These are phyloP conservation scores for Eubasilissa splendida DNA, from an alignment of 2,888 invertebrate species.

Conservation along the genomic window DNA sequence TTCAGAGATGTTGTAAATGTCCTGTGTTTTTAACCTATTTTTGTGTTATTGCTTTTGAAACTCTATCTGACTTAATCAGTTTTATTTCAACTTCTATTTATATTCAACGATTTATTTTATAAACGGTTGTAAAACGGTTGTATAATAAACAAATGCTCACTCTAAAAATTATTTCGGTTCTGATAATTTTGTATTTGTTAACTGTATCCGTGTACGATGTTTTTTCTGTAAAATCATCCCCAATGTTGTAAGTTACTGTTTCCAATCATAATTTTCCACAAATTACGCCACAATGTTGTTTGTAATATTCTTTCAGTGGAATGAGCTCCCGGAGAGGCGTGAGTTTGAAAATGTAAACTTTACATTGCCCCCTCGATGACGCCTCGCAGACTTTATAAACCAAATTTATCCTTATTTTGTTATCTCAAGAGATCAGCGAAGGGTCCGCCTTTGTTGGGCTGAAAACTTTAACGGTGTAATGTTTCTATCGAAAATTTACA, in stretches of 20 bases:
- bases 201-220: too few relatives aligned
- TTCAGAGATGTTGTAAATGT: too few relatives aligned
- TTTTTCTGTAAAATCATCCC: too few relatives aligned
- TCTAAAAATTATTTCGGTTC: too few relatives aligned
- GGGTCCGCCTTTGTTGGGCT: conserved; percentile 16
- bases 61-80: too few relatives aligned
- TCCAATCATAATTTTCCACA: conserved; percentile 19
- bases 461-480: conserved; percentile 27
- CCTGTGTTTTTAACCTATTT: too few relatives aligned
- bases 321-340: conserved; percentile 14
- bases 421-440: conserved; percentile 30
- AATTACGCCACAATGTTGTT: conserved; percentile 24
- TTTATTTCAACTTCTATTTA: too few relatives aligned
- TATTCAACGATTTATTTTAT: too few relatives aligned
- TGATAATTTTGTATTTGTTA: too few relatives aligned
- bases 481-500: conserved; percentile 28
- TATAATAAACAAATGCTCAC: too few relatives aligned
- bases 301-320: conserved; percentile 25
- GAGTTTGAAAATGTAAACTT: conserved; percentile 39
- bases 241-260: conserved; percentile 4
- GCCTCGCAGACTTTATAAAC: conserved; percentile 37
- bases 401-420: conserved; percentile 44
- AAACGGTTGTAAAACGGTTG: too few relatives aligned
- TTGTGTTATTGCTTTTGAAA: too few relatives aligned
- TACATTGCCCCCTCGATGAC: conserved; percentile 36